Base-by-base conservation (phyloP, 1,140 invertebrate species). In the Monomorium pharaonis region DNA sequence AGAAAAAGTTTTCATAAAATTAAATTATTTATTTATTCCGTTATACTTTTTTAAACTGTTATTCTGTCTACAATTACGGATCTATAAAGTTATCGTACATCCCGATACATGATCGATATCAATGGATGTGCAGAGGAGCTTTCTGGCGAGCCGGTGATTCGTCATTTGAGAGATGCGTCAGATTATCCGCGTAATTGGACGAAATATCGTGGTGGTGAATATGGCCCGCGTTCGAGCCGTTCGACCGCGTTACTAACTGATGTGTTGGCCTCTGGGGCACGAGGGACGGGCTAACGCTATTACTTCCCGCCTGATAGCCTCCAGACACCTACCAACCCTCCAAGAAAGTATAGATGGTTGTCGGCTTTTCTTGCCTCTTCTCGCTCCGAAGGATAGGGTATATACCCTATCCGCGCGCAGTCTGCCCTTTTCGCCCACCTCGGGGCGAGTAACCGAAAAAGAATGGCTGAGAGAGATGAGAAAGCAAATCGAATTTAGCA, bases 401-500 rank as follows among this genome's bases (percentile, higher is more conserved):
- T 84, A 69, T 21, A 62, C n/a, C 42, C 58, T 24, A 42, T 54
- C 44, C 44, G 30, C 21, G 62, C 51, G 12, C 51, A 30, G 54
- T 83, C 69, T 75, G 37, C 69, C 5, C 69, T 18, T 18, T 60
- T 47, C 33, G 18, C 42, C 27, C 51, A 16, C 42, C 24, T 12
- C 51, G 56, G 1, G 30, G 33, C 5, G 49, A 47, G 30, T 27
- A 77, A 72, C 33, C 21, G 69, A 85, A 76, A 76, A 83, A 74
- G 69, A 87, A 84, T 63, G 74, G 54, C 27, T 47, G 27, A 78
- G 86, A 86, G 77, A 90, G 84, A 85, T 81, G 86, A 86, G 76
- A 89, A 86, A 89, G 88, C 60, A 89, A 92, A 92, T 92, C 88
- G 91, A 92, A 89, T 92, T 92, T 91, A 86, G 63, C 84, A 87